These are phyloP conservation scores for Lasaia peninsularis DNA, from an alignment of 1,140 invertebrate species.

Conservation along the genomic window DNA sequence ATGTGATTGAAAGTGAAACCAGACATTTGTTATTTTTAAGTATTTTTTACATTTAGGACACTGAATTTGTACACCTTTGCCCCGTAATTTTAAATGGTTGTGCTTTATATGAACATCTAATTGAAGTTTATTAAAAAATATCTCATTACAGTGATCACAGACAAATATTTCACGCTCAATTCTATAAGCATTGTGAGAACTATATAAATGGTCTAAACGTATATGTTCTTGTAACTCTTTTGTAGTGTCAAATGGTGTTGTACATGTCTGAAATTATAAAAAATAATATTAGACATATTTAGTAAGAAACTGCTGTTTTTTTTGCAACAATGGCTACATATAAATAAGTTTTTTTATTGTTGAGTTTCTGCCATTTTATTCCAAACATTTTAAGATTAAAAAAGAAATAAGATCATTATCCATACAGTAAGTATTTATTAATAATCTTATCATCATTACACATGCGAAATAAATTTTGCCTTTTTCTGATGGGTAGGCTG, in stretches of 20 bases:
- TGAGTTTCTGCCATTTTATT: too few relatives aligned
- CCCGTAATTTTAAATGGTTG: neutral
- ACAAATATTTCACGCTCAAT: slow-evolving; percentile 53
- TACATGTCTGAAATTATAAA: slow-evolving; percentile 43
- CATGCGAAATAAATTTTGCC: too few relatives aligned
- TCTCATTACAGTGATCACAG: slow-evolving; percentile 36
- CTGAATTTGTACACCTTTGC: slow-evolving; percentile 1
- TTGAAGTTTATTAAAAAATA: slow-evolving; percentile 53
- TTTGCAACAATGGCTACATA: too few relatives aligned
- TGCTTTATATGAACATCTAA: slow-evolving; percentile 36
- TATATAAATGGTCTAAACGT: slow-evolving; percentile 38
- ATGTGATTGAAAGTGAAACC: slow-evolving; percentile 39
- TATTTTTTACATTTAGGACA: slow-evolving; percentile 38
- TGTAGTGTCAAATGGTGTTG: slow-evolving; percentile 17
- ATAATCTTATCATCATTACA: too few relatives aligned
- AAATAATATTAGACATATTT: too few relatives aligned
- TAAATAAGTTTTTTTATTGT: too few relatives aligned
- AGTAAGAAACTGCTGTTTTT: too few relatives aligned
- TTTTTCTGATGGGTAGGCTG: too few relatives aligned
- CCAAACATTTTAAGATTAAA: too few relatives aligned
- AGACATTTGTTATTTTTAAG: slow-evolving; percentile 11
- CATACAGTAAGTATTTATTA: too few relatives aligned
- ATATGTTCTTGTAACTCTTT: slow-evolving; percentile 36
- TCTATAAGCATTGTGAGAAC: slow-evolving; percentile 27
- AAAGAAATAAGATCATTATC: too few relatives aligned